A percentile compares a stretch with the other conserved stretches of the same genome.
phyloP scores from a whole-genome alignment of 2,888 invertebrate species.

The Apotomis turbidana region DNA sequence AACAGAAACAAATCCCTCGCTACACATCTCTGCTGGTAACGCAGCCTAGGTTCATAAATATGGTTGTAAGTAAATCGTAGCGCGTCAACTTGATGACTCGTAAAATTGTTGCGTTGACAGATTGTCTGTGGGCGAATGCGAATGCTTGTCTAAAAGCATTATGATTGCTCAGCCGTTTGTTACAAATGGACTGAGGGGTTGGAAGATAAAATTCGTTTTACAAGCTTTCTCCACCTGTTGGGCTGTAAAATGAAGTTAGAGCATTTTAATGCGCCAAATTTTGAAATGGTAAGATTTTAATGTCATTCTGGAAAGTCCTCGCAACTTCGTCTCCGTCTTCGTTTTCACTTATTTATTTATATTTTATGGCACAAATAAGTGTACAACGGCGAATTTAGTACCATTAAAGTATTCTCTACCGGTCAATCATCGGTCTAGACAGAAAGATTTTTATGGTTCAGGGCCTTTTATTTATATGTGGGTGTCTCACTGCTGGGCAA shows the following conservation, averaged over 20 bases:
- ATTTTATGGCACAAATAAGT: too few species aligned
- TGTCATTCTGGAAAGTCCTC: too few species aligned
- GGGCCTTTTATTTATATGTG: too few species aligned
- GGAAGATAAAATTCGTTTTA: not conserved
- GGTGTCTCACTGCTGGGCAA: too few species aligned
- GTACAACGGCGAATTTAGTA: too few species aligned
- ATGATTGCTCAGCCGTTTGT: not conserved
- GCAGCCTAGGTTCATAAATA: not conserved
- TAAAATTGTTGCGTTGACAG: not conserved
- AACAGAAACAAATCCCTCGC: too few species aligned
- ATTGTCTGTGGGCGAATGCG: not conserved
- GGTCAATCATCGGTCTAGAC: too few species aligned
- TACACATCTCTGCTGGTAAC: too few species aligned
- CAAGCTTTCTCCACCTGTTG: not conserved
- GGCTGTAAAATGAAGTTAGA: not conserved
- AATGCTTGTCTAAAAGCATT: slow-evolving; percentile 2
- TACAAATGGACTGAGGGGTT: not conserved
- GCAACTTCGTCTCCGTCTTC: too few species aligned
- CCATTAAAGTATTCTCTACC: too few species aligned
- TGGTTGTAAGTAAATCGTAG: not conserved
- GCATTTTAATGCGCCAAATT: not conserved
- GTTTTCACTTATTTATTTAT: too few species aligned
- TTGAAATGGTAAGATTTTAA: not conserved
- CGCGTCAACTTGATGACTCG: not conserved
- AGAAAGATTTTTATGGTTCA: too few species aligned